Evolutionary conservation across 2,797 vertebrate species (phyloP).

Genomic region (Choloepus didactylus): DNA sequence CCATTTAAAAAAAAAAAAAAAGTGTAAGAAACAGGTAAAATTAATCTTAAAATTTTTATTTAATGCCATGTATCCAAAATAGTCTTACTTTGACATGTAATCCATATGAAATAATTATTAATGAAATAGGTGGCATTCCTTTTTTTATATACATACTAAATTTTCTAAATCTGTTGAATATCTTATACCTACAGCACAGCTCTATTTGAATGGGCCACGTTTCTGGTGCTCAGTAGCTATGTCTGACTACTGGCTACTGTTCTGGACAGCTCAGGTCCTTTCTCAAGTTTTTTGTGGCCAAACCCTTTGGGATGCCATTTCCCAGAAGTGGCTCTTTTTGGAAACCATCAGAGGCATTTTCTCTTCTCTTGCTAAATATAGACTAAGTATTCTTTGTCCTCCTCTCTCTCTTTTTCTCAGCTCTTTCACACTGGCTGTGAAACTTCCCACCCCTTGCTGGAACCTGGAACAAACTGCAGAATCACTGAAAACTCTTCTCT

Average conservation of each 20-base stretch:
- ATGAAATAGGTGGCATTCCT: neutral
- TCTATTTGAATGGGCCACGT: neutral
- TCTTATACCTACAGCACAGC: neutral
- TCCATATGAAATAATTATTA: neutral
- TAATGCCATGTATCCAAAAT: neutral
- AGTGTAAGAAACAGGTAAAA: constrained; percentile 49
- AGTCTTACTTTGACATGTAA: neutral
- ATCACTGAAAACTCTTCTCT: neutral
- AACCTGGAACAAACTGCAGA: neutral
- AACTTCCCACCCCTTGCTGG: neutral
- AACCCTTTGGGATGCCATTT: constrained; percentile 7
- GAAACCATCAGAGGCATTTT: neutral
- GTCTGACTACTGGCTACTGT: neutral
- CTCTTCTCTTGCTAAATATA: constrained; percentile 10
- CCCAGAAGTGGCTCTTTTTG: constrained; percentile 48
- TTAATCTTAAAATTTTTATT: neutral
- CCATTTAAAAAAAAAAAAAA: constrained; percentile 59
- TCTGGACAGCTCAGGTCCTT: neutral
- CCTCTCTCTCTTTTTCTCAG: neutral
- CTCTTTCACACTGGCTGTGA: neutral
- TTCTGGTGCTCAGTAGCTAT: neutral
- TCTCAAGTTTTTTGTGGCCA: neutral
- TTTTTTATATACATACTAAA: neutral
- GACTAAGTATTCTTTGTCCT: constrained; percentile 7
- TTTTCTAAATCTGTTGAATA: neutral